phyloP scores from a whole-genome alignment of 2,113 vertebrate species.

The Kryptolebias marmoratus region DNA sequence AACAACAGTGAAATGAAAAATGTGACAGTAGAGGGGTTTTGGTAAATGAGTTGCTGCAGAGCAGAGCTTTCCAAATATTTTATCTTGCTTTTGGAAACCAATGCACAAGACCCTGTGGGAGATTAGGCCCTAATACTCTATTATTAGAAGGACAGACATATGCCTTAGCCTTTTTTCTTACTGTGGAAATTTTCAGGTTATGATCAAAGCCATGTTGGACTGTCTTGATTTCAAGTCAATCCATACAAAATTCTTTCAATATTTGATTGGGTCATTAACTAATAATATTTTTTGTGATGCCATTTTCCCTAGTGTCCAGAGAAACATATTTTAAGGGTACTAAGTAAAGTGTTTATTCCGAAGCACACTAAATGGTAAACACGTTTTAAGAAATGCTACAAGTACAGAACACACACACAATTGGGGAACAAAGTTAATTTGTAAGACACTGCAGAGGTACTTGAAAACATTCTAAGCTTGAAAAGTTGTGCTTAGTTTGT shows the following conservation, averaged over 20 bases:
- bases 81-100: background rate
- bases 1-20: slow-evolving; percentile 42
- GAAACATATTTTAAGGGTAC: too few relatives aligned
- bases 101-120: background rate
- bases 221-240: background rate
- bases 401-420: too few relatives aligned
- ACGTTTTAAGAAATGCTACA: too few relatives aligned
- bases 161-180: background rate
- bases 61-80: slow-evolving; percentile 9
- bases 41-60: slow-evolving; percentile 29
- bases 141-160: background rate
- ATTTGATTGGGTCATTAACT: background rate
- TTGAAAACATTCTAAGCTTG: background rate
- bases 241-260: background rate
- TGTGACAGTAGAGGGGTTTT: slow-evolving; percentile 21
- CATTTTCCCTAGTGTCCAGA: too few relatives aligned
- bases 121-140: slow-evolving; percentile 8
- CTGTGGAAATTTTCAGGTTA: background rate
- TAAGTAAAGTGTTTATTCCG: too few relatives aligned
- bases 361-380: too few relatives aligned
- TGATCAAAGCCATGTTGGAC: accelerated
- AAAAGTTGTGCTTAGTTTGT: background rate
- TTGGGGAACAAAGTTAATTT: too few relatives aligned
- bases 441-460: background rate
- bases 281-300: too few relatives aligned